Conservation (phyloP, 2,113 vertebrate species). For the Myrmecobius fasciatus region DNA sequence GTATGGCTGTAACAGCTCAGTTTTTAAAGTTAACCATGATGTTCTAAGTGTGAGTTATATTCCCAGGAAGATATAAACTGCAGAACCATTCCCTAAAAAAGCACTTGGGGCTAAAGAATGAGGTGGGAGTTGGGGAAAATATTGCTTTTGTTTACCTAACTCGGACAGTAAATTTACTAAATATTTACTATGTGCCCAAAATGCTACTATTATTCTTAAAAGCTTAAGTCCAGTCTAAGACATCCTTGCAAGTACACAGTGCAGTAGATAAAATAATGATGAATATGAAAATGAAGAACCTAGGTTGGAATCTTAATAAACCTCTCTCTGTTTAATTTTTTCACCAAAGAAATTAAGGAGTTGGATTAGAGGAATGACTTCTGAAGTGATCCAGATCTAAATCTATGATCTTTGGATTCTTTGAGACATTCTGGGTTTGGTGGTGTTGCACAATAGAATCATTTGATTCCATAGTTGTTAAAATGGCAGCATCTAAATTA, state of each 20-base stretch:
- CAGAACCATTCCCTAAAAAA: neutral
- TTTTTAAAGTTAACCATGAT: neutral
- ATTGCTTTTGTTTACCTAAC: neutral
- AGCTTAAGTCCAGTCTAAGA: neutral
- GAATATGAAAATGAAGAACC: neutral
- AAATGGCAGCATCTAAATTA: neutral
- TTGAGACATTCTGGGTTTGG: neutral
- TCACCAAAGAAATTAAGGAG: neutral
- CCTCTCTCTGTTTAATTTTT: neutral
- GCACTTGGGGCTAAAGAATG: neutral
- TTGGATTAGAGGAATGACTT: neutral
- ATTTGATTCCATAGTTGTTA: neutral
- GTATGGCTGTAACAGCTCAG: neutral
- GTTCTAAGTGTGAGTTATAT: neutral
- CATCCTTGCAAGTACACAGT: neutral
- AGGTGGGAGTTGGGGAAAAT: neutral
- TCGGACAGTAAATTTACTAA: neutral
- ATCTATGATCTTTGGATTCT: neutral
- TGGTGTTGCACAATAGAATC: neutral
- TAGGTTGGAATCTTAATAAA: neutral
- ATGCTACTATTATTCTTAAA: neutral
- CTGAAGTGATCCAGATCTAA: neutral
- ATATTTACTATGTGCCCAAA: neutral
- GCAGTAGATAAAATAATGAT: neutral
- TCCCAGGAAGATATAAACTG: neutral